Evolutionary conservation across 2,797 vertebrate genomes (phyloP), one percentile per base, ranked within the genome.

Genomic region (Hafferia zeledoni): DNA sequence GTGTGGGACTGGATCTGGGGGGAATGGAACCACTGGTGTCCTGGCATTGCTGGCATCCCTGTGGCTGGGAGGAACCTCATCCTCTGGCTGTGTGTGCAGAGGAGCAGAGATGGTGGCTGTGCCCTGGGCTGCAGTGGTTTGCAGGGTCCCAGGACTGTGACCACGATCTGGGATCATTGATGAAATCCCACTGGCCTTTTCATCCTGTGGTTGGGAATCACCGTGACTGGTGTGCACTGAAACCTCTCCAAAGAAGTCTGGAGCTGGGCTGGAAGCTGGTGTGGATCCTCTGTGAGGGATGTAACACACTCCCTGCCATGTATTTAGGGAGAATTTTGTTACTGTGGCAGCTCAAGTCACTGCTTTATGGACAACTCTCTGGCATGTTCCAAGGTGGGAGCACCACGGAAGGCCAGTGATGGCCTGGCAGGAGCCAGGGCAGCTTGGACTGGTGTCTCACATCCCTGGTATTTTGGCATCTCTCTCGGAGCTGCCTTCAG

Each of bases 401-500:
- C 5, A 6, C 23, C 57, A 23, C 0, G 0, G 69, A 19, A 50
- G 17, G n/a, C 49, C 17, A n/a, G 8, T 1, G 3, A 30, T 76
- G 76, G 70, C 43, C 30, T 17, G 53, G 24, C n/a, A 46, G 68
- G 67, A 39, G 9, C 43, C 4, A 2, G 1, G 20, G 19, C 25
- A 57, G 28, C 76, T 4, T 17, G 39, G 13, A 2, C 37, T 55
- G 27, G 19, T 39, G 65, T 33, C 74, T 71, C 52, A 1, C 30
- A 10, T 74, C 59, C 3, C 57, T 1, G 4, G 7, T 44, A 11
- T 50, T 70, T 46, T 1, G 2, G 22, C 17, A 18, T 47, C 41
- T 81, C n/a, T 56, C 43, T 6, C 0, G 1, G 65, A 24, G 64
- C 81, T 55, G n/a, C 0, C 0, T 31, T 49, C 41, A 14, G 23